These are phyloP conservation scores for Scarus forsteni DNA, from an alignment of 2,797 vertebrate species.

Conservation along the genomic window DNA sequence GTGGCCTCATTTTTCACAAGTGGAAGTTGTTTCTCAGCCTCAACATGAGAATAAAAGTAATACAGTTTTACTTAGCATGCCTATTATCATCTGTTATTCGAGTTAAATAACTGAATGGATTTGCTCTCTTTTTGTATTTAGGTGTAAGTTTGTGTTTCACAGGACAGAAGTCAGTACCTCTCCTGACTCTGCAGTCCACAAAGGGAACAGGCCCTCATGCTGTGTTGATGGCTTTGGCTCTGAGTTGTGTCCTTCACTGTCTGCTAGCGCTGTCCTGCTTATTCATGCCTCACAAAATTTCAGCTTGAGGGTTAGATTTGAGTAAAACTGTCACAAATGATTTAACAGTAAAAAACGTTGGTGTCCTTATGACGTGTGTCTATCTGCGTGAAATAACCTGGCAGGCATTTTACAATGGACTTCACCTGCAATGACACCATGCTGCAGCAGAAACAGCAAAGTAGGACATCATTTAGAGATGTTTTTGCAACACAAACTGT, in stretches of 20 bases:
- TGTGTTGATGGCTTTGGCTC: conserved; percentile 61
- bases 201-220: conserved; percentile 32
- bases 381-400: conserved; percentile 51
- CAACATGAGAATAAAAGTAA: too few species aligned
- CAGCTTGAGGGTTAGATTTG: conserved; percentile 57
- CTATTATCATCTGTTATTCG: too few species aligned
- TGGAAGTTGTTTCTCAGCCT: too few species aligned
- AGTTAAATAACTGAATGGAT: too few species aligned
- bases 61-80: too few species aligned
- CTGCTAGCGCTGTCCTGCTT: conserved; percentile 61
- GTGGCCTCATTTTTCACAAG: too few species aligned
- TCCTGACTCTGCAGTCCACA: conserved; percentile 21
- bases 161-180: conserved; percentile 17
- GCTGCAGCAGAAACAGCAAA: conserved; percentile 22
- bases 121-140: too few species aligned
- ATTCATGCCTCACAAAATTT: conserved; percentile 75
- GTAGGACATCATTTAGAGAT: neutral
- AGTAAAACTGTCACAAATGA: conserved; percentile 71
- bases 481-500: neutral
- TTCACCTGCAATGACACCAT: conserved; percentile 43
- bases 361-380: conserved; percentile 20
- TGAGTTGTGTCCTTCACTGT: conserved; percentile 72
- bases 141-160: neutral
- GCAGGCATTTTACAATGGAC: conserved; percentile 28
- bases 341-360: conserved; percentile 56